Conservation (phyloP, 2,888 invertebrate species). For the Ceratothoa steindachneri region DNA sequence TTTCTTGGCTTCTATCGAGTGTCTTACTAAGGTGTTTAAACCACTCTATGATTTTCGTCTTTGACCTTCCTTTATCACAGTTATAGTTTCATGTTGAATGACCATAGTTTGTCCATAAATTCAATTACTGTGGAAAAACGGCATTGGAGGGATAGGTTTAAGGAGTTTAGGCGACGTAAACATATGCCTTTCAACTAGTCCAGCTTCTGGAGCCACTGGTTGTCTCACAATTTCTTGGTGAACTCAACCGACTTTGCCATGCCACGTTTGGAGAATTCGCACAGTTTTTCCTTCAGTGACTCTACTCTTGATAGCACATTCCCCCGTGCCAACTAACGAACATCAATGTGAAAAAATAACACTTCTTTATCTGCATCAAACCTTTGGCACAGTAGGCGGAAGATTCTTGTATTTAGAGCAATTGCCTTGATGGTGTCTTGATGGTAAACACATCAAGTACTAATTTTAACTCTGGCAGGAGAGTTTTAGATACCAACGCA, state of each 20-base stretch:
- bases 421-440: background rate
- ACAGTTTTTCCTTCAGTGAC: no score
- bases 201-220: background rate
- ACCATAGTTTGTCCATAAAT: background rate
- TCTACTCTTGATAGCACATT: no score
- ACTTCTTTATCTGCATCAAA: background rate
- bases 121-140: background rate
- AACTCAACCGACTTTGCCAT: background rate
- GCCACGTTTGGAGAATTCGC: no score
- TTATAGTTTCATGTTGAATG: background rate
- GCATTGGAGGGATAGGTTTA: background rate
- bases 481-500: background rate
- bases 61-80: background rate
- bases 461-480: background rate
- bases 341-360: background rate
- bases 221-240: background rate
- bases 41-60: background rate
- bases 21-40: background rate
- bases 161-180: no score
- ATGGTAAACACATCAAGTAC: background rate
- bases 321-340: background rate
- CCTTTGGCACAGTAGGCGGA: background rate
- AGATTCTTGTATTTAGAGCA: background rate
- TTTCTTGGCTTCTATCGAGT: background rate
- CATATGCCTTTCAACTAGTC: background rate